Evolutionary conservation across 2,888 invertebrate genomes (phyloP).

Genomic region (Brachypalpus laphriformis): DNA sequence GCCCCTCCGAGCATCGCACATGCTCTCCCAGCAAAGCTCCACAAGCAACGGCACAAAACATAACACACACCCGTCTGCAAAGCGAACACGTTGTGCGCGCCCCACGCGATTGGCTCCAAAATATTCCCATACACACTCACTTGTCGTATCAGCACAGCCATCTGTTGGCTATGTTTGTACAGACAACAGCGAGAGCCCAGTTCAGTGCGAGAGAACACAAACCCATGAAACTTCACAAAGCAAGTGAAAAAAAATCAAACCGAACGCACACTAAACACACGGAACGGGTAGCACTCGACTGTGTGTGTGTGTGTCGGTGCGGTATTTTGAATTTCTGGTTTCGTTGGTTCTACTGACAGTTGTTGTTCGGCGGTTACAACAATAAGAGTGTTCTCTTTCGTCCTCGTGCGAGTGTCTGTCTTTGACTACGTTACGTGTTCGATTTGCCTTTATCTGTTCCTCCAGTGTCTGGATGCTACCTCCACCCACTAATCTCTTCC

Average conservation of each 20-base stretch:
- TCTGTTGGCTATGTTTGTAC: slow-evolving; percentile 62
- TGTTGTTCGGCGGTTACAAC: slow-evolving; percentile 75
- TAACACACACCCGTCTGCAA: slow-evolving; percentile 52
- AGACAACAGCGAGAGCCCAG: slow-evolving; percentile 50
- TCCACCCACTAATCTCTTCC: slow-evolving; percentile 50
- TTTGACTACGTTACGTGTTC: slow-evolving; percentile 63
- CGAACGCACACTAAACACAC: slow-evolving; percentile 51
- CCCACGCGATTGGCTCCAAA: slow-evolving; percentile 58
- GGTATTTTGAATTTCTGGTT: slow-evolving; percentile 72
- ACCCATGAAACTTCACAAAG: slow-evolving; percentile 36
- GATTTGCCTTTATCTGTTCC: slow-evolving; percentile 61
- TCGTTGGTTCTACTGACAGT: slow-evolving; percentile 73
- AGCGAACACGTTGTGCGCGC: slow-evolving; percentile 67
- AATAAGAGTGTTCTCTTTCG: slow-evolving; percentile 70
- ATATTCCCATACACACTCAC: slow-evolving; percentile 34
- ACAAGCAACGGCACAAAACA: not conserved
- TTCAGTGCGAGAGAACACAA: slow-evolving; percentile 45
- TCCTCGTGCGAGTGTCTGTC: slow-evolving; percentile 56
- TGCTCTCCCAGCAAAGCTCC: slow-evolving; percentile 30
- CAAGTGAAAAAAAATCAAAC: slow-evolving; percentile 21
- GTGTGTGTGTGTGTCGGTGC: slow-evolving; percentile 47
- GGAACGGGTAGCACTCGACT: slow-evolving; percentile 18
- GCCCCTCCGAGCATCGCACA: slow-evolving; percentile 50
- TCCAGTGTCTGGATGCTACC: slow-evolving; percentile 49
- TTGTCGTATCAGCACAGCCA: slow-evolving; percentile 31